A percentile compares a stretch with the other conserved stretches of the same genome.
phyloP scores from a whole-genome alignment of 1,140 invertebrate species.

The Penaeus japonicus region DNA sequence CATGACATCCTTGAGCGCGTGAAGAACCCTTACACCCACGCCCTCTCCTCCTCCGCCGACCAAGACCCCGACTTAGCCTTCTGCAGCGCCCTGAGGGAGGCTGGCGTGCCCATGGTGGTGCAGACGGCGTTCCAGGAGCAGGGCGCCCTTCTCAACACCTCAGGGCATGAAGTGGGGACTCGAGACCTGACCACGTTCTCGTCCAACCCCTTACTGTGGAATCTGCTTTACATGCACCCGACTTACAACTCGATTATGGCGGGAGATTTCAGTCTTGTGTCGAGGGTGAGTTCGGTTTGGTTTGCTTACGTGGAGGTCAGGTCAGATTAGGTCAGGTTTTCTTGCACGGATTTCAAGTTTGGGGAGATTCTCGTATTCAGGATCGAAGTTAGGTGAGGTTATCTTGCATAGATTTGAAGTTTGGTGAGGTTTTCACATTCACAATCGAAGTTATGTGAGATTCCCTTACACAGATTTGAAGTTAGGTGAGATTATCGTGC shows the following conservation, averaged over 20 bases:
- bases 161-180: neutral
- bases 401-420: too few species aligned
- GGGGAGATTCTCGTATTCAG: too few species aligned
- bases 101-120: slow-evolving; percentile 32
- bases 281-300: slow-evolving; percentile 6
- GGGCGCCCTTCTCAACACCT: neutral
- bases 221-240: neutral
- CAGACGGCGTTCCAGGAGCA: neutral
- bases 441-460: too few species aligned
- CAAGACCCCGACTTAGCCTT: neutral
- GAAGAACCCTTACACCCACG: neutral
- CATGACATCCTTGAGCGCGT: neutral
- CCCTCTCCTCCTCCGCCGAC: neutral
- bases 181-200: neutral
- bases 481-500: too few species aligned
- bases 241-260: neutral
- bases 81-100: slow-evolving; percentile 21
- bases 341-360: too few species aligned
- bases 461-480: too few species aligned
- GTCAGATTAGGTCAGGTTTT: too few species aligned
- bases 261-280: neutral
- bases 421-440: too few species aligned
- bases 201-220: slow-evolving; percentile 17
- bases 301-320: too few species aligned
- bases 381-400: too few species aligned